Base-by-base conservation (phyloP, 2,113 vertebrate species). In the Gambusia holbrooki region DNA sequence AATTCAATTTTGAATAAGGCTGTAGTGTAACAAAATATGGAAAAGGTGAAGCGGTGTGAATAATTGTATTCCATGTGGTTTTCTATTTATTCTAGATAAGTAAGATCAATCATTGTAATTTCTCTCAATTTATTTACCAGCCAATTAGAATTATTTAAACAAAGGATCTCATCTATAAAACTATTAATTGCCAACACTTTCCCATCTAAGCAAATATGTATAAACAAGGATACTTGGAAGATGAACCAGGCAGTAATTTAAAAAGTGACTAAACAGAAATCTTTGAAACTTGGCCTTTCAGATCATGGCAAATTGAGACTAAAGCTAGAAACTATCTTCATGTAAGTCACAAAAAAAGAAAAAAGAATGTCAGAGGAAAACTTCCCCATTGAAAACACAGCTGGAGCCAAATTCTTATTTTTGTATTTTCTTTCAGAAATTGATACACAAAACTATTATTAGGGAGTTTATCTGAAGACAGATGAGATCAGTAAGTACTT, bases 201-300 rank as follows among this genome's bases (percentile, higher is more conserved):
- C 40, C 14, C 40, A 15, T 42, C 40, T 42, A 42, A 42, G 14
- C 40, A 42, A 42, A 42, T 15, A 42, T 42, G 13, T 42, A 42
- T 42, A 42, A 1, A 75, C 8, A 45, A 72, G 29, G 42, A 5
- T 61, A 27, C 64, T 67, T 70, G 37, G 58, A 78, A 66, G 73
- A 77, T 80, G 58, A 83, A 64, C 61, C 30, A 32, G 76, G 71
- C 58, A 28, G 29, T 28, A 29, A 66, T 84, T 81, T 32, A 81
- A 66, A 73, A 72, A 84, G 66, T 73, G 37, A 80, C 35, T 72
- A 42, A 72, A 40, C 32, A 63, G 81, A 74, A 63, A 64, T 28
- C 42, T 79, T 33, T 73, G 83, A 81, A 86, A 87, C 54, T 45
- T 73, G 81, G 84, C 62, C 81, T 66, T 72, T 40, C 3, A 10